Percentiles rank a stretch among this genome's conserved stretches.
These are phyloP conservation scores for Pluvialis apricaria DNA, from an alignment of 2,113 vertebrate genomes.

Conservation along the genomic window DNA sequence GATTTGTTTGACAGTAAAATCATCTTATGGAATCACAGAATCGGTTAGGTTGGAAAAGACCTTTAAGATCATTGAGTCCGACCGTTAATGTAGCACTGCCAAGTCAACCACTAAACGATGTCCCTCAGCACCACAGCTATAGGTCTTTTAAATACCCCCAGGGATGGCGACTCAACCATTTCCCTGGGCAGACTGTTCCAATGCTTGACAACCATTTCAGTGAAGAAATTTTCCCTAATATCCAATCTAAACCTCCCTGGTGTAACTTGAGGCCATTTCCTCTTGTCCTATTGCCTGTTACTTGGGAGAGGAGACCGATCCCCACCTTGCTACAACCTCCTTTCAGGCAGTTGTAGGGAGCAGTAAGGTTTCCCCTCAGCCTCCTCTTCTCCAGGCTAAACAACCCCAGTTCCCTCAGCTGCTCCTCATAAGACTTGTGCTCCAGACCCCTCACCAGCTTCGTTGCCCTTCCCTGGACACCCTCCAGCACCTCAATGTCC, in stretches of 20 bases:
- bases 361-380: no score
- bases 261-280: not conserved
- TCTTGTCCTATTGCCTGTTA: not conserved
- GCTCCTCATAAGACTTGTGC: not conserved
- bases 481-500: not conserved
- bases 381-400: not conserved
- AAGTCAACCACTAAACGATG: not conserved
- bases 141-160: not conserved
- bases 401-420: not conserved
- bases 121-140: not conserved
- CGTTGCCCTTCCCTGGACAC: not conserved
- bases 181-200: not conserved
- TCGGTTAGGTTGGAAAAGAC: not conserved
- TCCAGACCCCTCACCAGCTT: not conserved
- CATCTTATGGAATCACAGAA: not conserved
- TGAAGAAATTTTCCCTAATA: not conserved
- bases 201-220: not conserved
- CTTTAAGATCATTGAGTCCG: not conserved
- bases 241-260: not conserved
- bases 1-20: not conserved
- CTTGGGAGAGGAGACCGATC: not conserved
- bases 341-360: not conserved
- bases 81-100: not conserved
- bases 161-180: not conserved
- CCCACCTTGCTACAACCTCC: not conserved